Conservation (phyloP, 2,797 vertebrate genomes). For the Pristis pectinata region DNA sequence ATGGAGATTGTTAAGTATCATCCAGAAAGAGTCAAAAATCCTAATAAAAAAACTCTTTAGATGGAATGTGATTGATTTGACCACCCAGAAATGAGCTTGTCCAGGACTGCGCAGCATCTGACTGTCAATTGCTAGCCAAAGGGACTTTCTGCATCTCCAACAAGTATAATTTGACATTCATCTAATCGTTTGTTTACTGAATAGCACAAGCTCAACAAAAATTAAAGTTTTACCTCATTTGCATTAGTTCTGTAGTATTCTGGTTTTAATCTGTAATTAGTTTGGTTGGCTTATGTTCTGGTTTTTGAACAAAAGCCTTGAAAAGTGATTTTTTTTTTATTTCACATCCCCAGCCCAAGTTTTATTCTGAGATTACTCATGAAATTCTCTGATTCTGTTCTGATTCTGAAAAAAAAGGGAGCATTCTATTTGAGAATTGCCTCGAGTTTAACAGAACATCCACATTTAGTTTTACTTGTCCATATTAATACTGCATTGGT, state of each 20-base stretch:
- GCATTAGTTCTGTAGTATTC: not conserved
- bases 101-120: not conserved
- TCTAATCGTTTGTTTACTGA: not conserved
- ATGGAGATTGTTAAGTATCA: not conserved
- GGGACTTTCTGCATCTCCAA: not conserved
- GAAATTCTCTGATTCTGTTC: not conserved
- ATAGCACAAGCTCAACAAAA: not conserved
- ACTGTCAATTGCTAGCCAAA: not conserved
- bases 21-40: not conserved
- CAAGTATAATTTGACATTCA: not conserved
- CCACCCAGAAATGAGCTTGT: conserved; percentile 30
- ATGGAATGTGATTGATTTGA: not conserved
- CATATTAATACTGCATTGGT: not conserved
- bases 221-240: not conserved
- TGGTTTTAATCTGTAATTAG: not conserved
- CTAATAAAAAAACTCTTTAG: not conserved
- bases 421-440: not conserved
- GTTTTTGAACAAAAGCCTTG: not conserved
- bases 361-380: not conserved
- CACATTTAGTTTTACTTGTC: not conserved
- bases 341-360: no score
- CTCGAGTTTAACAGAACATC: not conserved
- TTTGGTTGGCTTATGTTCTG: not conserved
- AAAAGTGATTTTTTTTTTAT: not conserved
- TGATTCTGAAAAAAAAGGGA: not conserved